These are phyloP conservation scores for Xyrichtys novacula DNA, from an alignment of 2,797 vertebrate genomes.

Conservation along the genomic window DNA sequence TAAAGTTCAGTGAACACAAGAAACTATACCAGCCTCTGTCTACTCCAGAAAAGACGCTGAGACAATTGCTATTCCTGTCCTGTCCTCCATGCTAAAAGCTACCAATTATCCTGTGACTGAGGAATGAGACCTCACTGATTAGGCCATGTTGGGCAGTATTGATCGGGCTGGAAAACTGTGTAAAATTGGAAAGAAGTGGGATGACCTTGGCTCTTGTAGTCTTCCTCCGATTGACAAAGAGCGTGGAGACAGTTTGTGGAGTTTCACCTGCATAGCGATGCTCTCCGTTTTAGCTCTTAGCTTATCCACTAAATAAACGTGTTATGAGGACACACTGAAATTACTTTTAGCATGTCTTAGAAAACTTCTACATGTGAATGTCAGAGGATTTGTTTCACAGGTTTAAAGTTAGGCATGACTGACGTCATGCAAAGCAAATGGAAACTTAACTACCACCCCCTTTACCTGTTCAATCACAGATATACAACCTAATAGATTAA, in stretches of 20 bases:
- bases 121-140: slow-evolving; percentile 56
- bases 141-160: slow-evolving; percentile 53
- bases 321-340: neutral
- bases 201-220: slow-evolving; percentile 65
- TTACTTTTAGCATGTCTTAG: neutral
- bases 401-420: neutral
- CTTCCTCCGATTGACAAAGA: slow-evolving; percentile 51
- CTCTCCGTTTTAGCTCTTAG: slow-evolving; percentile 8
- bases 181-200: slow-evolving; percentile 49
- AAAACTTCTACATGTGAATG: too few species aligned
- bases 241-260: slow-evolving; percentile 19
- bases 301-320: neutral
- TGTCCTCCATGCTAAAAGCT: slow-evolving; percentile 41
- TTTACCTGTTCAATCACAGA: too few species aligned
- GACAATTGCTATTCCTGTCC: slow-evolving; percentile 28
- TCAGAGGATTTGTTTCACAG: neutral
- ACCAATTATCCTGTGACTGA: slow-evolving; percentile 57
- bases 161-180: slow-evolving; percentile 60
- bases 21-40: neutral
- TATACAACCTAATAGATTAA: too few species aligned
- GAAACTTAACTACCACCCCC: too few species aligned
- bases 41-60: slow-evolving; percentile 4
- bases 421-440: too few species aligned
- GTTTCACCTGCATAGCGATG: slow-evolving; percentile 39
- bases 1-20: too few species aligned